Base-by-base conservation (phyloP, 92 coral and sea anemone species). In the Heteractis magnifica region DNA sequence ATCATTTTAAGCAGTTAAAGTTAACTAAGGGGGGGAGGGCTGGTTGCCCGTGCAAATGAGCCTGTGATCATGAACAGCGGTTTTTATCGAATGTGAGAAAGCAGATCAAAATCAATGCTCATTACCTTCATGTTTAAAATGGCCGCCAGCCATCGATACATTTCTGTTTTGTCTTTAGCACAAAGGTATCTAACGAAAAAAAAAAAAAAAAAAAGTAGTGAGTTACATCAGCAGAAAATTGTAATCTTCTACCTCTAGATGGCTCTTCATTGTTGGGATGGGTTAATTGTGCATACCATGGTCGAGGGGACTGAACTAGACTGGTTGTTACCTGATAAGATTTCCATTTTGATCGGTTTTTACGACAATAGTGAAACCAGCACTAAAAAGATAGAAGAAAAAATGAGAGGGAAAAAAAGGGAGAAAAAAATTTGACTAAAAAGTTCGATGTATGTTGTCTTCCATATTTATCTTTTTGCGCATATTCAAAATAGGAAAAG, bases 111-210 rank as follows among this genome's bases (percentile, higher is more conserved):
- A 53, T 4, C 44, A 16, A 6, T 51, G 21, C 49, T 51, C 6
- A n/a, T 23, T 90, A 95, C 98, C 95, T 95, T 95, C 97, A 95
- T 91, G 56, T 92, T 83, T 51, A 95, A 89, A 49, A 93, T 90
- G 48, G 95, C 91, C 51, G 95, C 94, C 81, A 95, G 81, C 98
- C 98, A 95, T 44, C 95, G 91, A 52, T 91, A 85, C 92, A 82
- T 88, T 21, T 95, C 98, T 15, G 83, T 52, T 62, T 84, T 94
- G 72, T 95, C 98, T 55, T 92, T 92, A 52, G 88, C 92, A 82
- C 98, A 95, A 51, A 95, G 48, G 81, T 90, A 95, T 79, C 98
- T 95, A 15, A n/a, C 59, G 18, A 77, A 6, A 10, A 68, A 62
- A 44, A 21, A 41, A 19, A 19, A 14, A 34, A 12, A 1, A 26